These are phyloP conservation scores for Gallinago paraguaiae DNA, from an alignment of 2,113 vertebrate species.

Conservation along the genomic window DNA sequence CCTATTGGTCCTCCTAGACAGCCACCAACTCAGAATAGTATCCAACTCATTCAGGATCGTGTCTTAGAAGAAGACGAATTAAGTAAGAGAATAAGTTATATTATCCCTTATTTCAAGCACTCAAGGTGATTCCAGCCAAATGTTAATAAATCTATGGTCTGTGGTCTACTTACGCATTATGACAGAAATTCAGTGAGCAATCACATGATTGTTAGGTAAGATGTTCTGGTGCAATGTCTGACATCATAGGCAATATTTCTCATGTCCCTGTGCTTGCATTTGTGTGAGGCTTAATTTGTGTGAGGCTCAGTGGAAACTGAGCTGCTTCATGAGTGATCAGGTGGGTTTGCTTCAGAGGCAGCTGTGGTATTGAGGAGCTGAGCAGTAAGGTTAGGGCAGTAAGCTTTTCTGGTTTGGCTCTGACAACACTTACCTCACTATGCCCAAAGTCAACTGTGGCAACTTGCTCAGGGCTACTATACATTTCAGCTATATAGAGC, in stretches of 20 bases:
- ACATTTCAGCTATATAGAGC: not conserved
- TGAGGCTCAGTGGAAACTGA: not conserved
- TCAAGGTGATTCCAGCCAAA: not conserved
- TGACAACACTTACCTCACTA: not conserved
- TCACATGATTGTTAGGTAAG: not conserved
- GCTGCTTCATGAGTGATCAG: not conserved
- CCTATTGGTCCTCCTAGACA: not conserved
- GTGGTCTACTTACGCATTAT: not conserved
- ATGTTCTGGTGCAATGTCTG: not conserved
- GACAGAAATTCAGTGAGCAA: not conserved
- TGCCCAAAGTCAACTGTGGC: not conserved
- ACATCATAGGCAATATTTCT: not conserved
- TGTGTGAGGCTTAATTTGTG: not conserved
- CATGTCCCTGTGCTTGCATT: not conserved
- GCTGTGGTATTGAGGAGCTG: not conserved
- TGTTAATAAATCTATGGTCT: not conserved
- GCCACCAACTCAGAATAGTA: not conserved
- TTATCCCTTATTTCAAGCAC: not conserved
- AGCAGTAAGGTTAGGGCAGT: not conserved
- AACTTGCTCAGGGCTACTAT: not conserved
- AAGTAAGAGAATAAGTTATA: not conserved
- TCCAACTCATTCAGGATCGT: not conserved
- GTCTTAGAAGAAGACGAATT: not conserved
- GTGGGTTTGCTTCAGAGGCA: not conserved
- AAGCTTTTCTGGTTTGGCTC: not conserved